These are phyloP conservation scores for roundworm (Caenorhabditis elegans) DNA, from an alignment of 1,140 invertebrate species.

Conservation along the genomic window WBcel235 BX284602.5:6936001-6936500, in stretches of 20 bases:
- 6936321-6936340: too few relatives aligned
- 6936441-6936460: too few relatives aligned
- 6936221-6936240: background rate
- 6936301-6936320: background rate
- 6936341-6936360: too few relatives aligned
- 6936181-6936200: background rate
- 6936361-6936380: too few relatives aligned
- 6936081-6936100: too few relatives aligned
- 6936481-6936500: background rate
- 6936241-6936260: background rate
- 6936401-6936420: too few relatives aligned
- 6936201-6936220: background rate
- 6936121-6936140: background rate
- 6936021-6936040: too few relatives aligned
- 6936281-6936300: background rate
- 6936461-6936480: background rate
- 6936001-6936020: too few relatives aligned
- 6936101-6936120: background rate
- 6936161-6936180: background rate
- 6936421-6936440: too few relatives aligned
- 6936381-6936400: too few relatives aligned
- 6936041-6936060: too few relatives aligned
- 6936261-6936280: background rate
- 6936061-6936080: too few relatives aligned
- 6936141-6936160: background rate